Base-by-base conservation (phyloP, 2,888 invertebrate genomes). In the Eupithecia inturbata region DNA sequence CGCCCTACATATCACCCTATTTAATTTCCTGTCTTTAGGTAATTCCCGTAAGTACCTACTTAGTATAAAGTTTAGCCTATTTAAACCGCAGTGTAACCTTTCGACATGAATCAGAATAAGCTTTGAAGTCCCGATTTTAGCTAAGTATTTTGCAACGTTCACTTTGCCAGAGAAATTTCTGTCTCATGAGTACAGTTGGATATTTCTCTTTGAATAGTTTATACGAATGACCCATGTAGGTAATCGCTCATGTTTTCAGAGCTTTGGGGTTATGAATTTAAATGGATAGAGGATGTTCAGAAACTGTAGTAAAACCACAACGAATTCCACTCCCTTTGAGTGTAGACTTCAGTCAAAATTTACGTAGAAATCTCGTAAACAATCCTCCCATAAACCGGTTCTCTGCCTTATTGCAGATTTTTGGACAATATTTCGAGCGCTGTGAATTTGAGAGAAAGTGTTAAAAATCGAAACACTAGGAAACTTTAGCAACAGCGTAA, bases 101-200 rank as follows among this genome's bases (percentile, higher is more conserved):
- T 22, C 1, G 3, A 82, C 82, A 80, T 78, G 79, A 77, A 81
- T 82, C 79, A 77, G 73, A 76, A 82, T 79, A 79, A 80, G 80
- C 87, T 88, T 88, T 88, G 88, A 88, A 84, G 84, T 83, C 79
- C 79, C 79, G 78, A 78, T 78, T 79, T 80, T 77, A 77, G 1
- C 78, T 82, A 74, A 81, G 81, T 82, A 82, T 57, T 57, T 57
- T 57, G 26, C 14, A 26, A 57, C 12, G 75, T 81, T 80, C 80
- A 79, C 81, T 80, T 80, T 82, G 79, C 71, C 72, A 39, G 69
- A 69, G 76, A 70, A 70, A 79, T 82, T 80, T 81, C 78, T 80
- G 76, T 28, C 14, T 64, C 31, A 68, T 75, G 57, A 66, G 70
- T 70, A 67, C 67, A 63, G 73, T 39, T 63, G 82, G 80, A 84